A percentile compares a stretch with the other conserved stretches of the same genome.
phyloP scores from a whole-genome alignment of 2,888 invertebrate genomes.

The Sussaba pulchella region DNA sequence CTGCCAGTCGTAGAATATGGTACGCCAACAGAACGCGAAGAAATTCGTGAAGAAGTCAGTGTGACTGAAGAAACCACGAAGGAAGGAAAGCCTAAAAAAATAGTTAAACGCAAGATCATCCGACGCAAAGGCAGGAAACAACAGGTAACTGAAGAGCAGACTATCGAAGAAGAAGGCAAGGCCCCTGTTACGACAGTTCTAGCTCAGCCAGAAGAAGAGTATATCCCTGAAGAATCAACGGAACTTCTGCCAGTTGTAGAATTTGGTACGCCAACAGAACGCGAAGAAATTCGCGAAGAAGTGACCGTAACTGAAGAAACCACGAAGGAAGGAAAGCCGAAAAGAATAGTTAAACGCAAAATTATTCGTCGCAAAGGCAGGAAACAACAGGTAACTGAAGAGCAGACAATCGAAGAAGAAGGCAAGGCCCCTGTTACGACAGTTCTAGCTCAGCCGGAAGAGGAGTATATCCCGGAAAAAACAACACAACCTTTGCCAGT shows the following conservation, averaged over 20 bases:
- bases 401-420: slow-evolving; percentile 75
- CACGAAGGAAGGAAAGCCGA: slow-evolving; percentile 68
- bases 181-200: slow-evolving; percentile 80
- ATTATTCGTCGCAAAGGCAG: slow-evolving; percentile 82
- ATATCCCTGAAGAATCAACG: slow-evolving; percentile 49
- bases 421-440: slow-evolving; percentile 75
- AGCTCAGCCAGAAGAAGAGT: slow-evolving; percentile 73
- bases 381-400: slow-evolving; percentile 81
- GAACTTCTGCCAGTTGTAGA: slow-evolving; percentile 48
- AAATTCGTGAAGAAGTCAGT: slow-evolving; percentile 68
- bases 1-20: slow-evolving; percentile 52
- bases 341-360: slow-evolving; percentile 80
- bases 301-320: slow-evolving; percentile 74
- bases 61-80: slow-evolving; percentile 74
- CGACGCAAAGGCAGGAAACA: slow-evolving; percentile 82
- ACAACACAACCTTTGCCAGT: slow-evolving; percentile 74
- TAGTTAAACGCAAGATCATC: slow-evolving; percentile 82
- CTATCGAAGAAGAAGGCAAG: slow-evolving; percentile 83
- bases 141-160: slow-evolving; percentile 83
- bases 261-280: slow-evolving; percentile 65
- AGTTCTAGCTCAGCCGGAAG: slow-evolving; percentile 58
- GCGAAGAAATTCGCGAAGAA: slow-evolving; percentile 71
- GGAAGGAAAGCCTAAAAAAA: slow-evolving; percentile 71
- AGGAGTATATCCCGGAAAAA: slow-evolving; percentile 62
- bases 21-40: slow-evolving; percentile 71